These are phyloP conservation scores for Miichthys miiuy DNA, from an alignment of 2,797 vertebrate genomes.

Conservation along the genomic window DNA sequence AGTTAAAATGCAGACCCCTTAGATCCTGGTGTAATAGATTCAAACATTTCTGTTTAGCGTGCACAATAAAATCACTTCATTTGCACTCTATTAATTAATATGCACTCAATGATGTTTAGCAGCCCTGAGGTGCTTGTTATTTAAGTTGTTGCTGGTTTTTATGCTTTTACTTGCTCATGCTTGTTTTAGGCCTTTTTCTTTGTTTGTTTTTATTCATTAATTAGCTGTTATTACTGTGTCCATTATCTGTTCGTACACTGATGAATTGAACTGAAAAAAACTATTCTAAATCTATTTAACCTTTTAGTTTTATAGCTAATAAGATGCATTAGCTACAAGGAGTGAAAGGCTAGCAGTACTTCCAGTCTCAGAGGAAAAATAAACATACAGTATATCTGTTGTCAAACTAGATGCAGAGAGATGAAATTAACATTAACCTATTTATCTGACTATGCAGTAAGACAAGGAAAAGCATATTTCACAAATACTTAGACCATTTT, in stretches of 20 bases:
- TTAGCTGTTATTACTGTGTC: conserved; percentile 14
- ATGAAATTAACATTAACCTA: neutral
- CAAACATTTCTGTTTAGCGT: conserved; percentile 35
- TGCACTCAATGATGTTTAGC: too few relatives aligned
- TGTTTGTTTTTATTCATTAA: conserved; percentile 36
- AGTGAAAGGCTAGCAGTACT: conserved; percentile 13
- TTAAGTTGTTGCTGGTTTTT: conserved; percentile 9
- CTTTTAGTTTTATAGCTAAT: neutral
- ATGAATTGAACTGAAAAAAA: neutral
- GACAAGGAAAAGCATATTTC: neutral
- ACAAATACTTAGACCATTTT: neutral
- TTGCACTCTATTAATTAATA: neutral
- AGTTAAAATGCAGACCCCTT: conserved; percentile 18
- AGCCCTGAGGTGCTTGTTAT: conserved; percentile 23
- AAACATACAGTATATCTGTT: neutral
- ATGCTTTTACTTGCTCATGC: conserved; percentile 6
- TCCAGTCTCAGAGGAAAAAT: conserved; percentile 10
- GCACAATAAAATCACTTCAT: conserved; percentile 49
- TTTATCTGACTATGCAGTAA: neutral
- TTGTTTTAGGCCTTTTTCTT: neutral
- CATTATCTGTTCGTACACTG: neutral
- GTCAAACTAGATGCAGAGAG: neutral
- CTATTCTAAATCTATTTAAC: neutral
- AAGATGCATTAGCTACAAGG: neutral
- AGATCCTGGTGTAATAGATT: conserved; percentile 10